Evolutionary conservation across 92 coral and sea anemone species (phyloP), one percentile per base, ranked within the genome.

Genomic region (Meandrina meandrites): DNA sequence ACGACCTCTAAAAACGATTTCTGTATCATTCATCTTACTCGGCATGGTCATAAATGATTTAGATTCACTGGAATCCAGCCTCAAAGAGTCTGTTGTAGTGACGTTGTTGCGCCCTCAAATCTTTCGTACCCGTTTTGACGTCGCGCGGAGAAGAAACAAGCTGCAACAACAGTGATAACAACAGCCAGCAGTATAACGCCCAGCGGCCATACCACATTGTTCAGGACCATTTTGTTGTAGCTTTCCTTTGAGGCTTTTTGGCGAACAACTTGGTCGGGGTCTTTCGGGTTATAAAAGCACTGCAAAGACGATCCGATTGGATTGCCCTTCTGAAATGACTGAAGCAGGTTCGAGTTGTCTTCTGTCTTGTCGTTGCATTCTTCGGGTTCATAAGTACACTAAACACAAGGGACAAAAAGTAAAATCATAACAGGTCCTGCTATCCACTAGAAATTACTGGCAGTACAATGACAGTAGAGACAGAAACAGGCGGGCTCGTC

Each of bases 311-410:
- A 76, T 30, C 87, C 87, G 1, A 56, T 22, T 35, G 80, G 72
- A 53, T 56, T 84, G 1, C 81, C 73, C 1, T 62, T n/a, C 80
- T 28, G 86, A 82, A 82, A 82, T 21, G 32, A 57, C 72, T 35
- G 24, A 51, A 73, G 9, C 28, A 84, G 56, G n/a, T 74, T 64
- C 17, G 69, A 50, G 24, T 54, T 54, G 22, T 67, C 9, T 36
- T 73, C 57, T 4, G 51, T 21, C 58, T 84, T 75, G 70, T 84
- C 87, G 28, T 24, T 37, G 66, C 87, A 84, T 19, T 84, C 56
- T 60, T 84, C 87, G 6, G 87, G 87, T 35, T 73, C 71, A 73
- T 51, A 84, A 35, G 80, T 73, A 28, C 87, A 84, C 87, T 84
- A n/a, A 28, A 56, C 15, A 37, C 4, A 56, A 74, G 12, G 31